Base-by-base conservation (phyloP, 92 coral and sea anemone genomes). In the Bergia puertoricense region DNA sequence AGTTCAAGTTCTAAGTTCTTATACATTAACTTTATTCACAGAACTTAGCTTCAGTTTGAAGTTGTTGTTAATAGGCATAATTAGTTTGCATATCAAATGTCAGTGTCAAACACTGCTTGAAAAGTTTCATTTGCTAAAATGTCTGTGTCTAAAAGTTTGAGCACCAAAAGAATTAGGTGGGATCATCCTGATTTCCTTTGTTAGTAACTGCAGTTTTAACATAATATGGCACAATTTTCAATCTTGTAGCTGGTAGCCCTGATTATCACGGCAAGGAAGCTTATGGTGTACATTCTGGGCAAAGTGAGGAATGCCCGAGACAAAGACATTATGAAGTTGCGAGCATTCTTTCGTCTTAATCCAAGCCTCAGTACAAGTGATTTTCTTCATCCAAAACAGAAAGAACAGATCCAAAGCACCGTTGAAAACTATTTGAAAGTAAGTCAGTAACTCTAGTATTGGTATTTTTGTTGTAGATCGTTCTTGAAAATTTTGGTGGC, bases 321-420 rank as follows among this genome's bases (percentile, higher is more conserved):
- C 56, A 82, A 44, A 82, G 77, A 82, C 13, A 16, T 82, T 4
- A 66, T 42, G 62, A 82, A 68, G 9, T 71, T 82, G 41, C 42
- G 37, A 41, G 30, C 57, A 3, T 82, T 82, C 76, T 82, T 82
- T 8, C 86, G 77, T 22, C 86, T 42, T 23, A 68, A 82, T 13
- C 86, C 86, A 44, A 44, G 77, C 86, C 54, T 43, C 75, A 43
- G 20, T 43, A 82, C 86, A 82, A n/a, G 54, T n/a, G 77, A 44
- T 41, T 3, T 15, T 39, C 76, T 82, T 81, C 46, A 51, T 5
- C 36, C 73, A 38, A 57, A 57, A 13, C 46, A 54, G 76, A 67
- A 42, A 41, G 16, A 45, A 67, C 86, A 42, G n/a, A 50, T 82
- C 20, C 77, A 68, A 45, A 43, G 46, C 37, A 82, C 51, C 65